Evolutionary conservation across 2,797 vertebrate species (phyloP).

Genomic region (Chromis chromis): DNA sequence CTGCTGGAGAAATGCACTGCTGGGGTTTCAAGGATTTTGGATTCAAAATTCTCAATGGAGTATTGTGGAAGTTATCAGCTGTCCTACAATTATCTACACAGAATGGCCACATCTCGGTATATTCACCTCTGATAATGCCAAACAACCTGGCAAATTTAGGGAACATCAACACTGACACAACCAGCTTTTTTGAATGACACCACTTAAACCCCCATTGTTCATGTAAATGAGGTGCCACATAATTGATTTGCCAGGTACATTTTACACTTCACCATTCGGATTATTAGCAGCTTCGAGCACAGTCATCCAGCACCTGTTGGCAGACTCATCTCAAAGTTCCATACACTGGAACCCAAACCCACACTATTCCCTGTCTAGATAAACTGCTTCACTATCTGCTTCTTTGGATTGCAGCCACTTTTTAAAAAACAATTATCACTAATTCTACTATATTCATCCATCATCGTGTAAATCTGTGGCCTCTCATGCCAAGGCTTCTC

Average conservation of each 20-base stretch:
- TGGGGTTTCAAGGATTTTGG: constrained; percentile 11
- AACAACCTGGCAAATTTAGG: background rate
- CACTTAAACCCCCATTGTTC: background rate
- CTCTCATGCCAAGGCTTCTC: constrained; percentile 19
- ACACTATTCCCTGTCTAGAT: background rate
- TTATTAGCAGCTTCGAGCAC: background rate
- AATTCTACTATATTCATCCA: constrained; percentile 5
- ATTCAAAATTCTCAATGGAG: no score
- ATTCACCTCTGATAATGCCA: no score
- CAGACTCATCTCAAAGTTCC: background rate
- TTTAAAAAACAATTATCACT: background rate
- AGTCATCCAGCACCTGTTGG: background rate
- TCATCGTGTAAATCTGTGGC: constrained; percentile 9
- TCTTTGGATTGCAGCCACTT: constrained; percentile 6
- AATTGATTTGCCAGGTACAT: background rate
- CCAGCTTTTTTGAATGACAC: background rate
- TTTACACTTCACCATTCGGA: no score
- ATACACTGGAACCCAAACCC: background rate
- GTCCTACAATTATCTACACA: constrained; percentile 5
- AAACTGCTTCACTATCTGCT: background rate
- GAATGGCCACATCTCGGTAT: background rate
- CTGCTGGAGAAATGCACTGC: background rate
- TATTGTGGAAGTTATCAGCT: no score
- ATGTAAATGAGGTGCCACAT: background rate
- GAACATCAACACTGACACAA: background rate